Evolutionary conservation across 2,888 invertebrate genomes (phyloP).

Genomic region (Nyleta sp.): DNA sequence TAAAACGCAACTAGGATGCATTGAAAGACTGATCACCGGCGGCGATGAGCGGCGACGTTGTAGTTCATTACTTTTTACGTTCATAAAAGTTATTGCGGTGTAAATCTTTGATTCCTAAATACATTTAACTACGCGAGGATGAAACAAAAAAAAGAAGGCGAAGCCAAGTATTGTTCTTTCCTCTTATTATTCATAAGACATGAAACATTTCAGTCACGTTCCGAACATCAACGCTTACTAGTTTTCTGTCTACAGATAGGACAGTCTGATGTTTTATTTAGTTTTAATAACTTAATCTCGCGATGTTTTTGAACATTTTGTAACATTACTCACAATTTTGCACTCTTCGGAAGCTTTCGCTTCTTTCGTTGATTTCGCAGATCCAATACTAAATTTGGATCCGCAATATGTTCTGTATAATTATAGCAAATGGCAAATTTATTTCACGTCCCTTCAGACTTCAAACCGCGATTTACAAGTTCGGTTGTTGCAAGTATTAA

Average conservation of each 20-base stretch:
- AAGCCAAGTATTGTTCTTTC: conserved; percentile 44
- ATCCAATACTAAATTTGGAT: too few relatives aligned
- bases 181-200: conserved; percentile 58
- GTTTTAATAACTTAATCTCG: conserved; percentile 50
- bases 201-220: conserved; percentile 53
- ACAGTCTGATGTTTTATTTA: conserved; percentile 56
- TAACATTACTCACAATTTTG: too few relatives aligned
- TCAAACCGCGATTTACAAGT: too few relatives aligned
- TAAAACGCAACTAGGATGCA: conserved; percentile 33
- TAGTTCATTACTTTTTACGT: conserved; percentile 55
- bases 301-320: neutral
- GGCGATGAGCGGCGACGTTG: conserved; percentile 28
- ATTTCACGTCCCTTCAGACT: too few relatives aligned
- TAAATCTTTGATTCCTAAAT: conserved; percentile 57
- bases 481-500: too few relatives aligned
- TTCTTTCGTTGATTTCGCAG: too few relatives aligned
- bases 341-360: too few relatives aligned
- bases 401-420: too few relatives aligned
- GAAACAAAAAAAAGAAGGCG: conserved; percentile 41
- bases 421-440: too few relatives aligned
- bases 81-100: conserved; percentile 48
- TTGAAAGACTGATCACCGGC: conserved; percentile 39
- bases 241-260: conserved; percentile 59
- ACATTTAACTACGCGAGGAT: conserved; percentile 39
- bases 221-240: conserved; percentile 54